Conservation (phyloP, 2,888 invertebrate species). For the Crioceris asparagi region DNA sequence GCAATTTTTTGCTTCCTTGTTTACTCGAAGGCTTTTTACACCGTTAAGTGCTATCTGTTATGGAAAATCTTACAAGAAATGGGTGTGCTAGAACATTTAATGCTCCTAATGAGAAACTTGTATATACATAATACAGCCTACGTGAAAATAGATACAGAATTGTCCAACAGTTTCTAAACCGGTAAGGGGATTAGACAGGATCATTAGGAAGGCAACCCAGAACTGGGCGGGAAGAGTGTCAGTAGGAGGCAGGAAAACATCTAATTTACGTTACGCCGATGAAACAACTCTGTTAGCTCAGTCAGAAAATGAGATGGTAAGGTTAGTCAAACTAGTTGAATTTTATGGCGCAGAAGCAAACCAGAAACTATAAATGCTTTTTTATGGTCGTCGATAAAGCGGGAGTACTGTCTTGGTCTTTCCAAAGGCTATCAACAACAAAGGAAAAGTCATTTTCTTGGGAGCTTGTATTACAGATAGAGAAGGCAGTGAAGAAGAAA, state of each 20-base stretch:
- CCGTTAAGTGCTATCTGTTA: background rate
- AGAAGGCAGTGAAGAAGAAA: background rate
- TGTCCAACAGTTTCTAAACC: background rate
- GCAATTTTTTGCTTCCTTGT: background rate
- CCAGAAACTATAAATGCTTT: too few species aligned
- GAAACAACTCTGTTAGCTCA: background rate
- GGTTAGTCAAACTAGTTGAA: too few species aligned
- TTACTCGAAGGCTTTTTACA: too few species aligned
- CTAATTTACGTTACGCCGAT: background rate
- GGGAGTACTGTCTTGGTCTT: background rate
- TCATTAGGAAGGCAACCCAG: background rate
- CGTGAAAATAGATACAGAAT: background rate
- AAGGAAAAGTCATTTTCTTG: background rate
- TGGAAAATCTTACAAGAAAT: background rate
- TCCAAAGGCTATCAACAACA: background rate
- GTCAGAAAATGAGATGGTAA: background rate
- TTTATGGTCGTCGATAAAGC: background rate
- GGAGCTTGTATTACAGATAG: background rate
- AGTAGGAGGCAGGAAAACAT: background rate
- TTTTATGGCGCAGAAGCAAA: too few species aligned
- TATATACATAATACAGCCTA: background rate
- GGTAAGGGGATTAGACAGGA: background rate
- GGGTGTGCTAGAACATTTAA: background rate
- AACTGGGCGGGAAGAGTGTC: background rate
- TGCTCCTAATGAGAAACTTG: background rate